Evolutionary conservation across 2,113 vertebrate genomes (phyloP), one percentile per base, ranked within the genome.

Genomic region (Dendropsophus ebraccatus): DNA sequence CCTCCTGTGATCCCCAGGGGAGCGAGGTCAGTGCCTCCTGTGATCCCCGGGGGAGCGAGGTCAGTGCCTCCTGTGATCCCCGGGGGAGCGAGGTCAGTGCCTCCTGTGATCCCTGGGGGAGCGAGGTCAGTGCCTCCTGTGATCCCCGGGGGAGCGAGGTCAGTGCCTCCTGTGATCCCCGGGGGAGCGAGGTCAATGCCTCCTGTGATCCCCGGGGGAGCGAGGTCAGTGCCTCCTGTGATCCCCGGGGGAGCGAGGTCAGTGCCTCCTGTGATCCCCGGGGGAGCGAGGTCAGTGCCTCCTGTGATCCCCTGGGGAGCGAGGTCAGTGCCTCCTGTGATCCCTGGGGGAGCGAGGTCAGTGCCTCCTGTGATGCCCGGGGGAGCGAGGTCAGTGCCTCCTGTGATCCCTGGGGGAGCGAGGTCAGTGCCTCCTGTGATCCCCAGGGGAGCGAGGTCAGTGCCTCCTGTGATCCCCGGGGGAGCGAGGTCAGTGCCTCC

Each of bases 51-150:
- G 85, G 60, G 25, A 87, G 58, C 54, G 8, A 60, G 69, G 72
- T 87, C 67, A 81, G 72, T 81, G 85, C 25, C 54, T 67, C 10
- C 78, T 81, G 77, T 81, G 85, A n/a, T n/a, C 41, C 85, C 30
- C 23, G 78, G 78, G 85, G 60, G 25, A 87, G 58, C 54, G 8
- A 60, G 69, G 72, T 87, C 67, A 81, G 72, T 81, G 85, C 25
- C 54, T 67, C 10, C 78, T 81, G 77, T 81, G 85, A n/a, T n/a
- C 41, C 85, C 30, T 23, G 78, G 78, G 85, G 60, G 25, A 87
- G 58, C 54, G 8, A 60, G 69, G 72, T 87, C 67, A 81, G 72
- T 81, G 85, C 25, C 54, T 67, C 10, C 78, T 81, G 77, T 81
- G 85, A n/a, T n/a, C 41, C 85, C 30, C 23, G 78, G 78, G 85